Percentiles rank a stretch among this genome's conserved stretches.
Evolutionary conservation across 2,797 vertebrate genomes (phyloP).

Genomic region (Melanogrammus aeglefinus): DNA sequence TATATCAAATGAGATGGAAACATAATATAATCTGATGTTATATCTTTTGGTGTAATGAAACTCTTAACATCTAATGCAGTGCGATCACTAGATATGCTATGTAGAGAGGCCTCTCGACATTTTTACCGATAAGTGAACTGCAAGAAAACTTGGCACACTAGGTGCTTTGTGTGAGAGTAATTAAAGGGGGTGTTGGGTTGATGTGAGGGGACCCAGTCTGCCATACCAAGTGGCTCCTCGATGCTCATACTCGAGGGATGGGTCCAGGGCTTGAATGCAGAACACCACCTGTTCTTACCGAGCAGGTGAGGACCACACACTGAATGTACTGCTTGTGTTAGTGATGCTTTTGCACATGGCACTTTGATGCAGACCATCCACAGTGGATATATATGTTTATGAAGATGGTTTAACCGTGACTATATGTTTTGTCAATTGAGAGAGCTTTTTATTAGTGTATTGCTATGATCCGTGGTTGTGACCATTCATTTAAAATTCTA

Average conservation of each 20-base stretch:
- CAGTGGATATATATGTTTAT: not conserved
- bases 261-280: not conserved
- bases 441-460: not conserved
- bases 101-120: not conserved
- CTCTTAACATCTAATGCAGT: too few relatives aligned
- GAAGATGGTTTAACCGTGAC: not conserved
- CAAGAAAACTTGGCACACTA: conserved; percentile 1
- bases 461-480: not conserved
- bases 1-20: too few relatives aligned
- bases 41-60: too few relatives aligned
- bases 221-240: not conserved
- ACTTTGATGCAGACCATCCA: not conserved
- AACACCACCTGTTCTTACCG: not conserved
- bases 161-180: conserved; percentile 13
- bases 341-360: not conserved
- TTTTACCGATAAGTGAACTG: not conserved
- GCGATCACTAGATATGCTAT: not conserved
- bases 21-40: too few relatives aligned
- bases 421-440: not conserved
- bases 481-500: not conserved
- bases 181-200: not conserved
- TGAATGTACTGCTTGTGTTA: not conserved
- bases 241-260: not conserved
- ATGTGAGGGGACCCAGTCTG: not conserved
- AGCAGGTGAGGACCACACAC: too few relatives aligned